phyloP scores from a whole-genome alignment of 2,113 vertebrate species.

The Cariama cristata region DNA sequence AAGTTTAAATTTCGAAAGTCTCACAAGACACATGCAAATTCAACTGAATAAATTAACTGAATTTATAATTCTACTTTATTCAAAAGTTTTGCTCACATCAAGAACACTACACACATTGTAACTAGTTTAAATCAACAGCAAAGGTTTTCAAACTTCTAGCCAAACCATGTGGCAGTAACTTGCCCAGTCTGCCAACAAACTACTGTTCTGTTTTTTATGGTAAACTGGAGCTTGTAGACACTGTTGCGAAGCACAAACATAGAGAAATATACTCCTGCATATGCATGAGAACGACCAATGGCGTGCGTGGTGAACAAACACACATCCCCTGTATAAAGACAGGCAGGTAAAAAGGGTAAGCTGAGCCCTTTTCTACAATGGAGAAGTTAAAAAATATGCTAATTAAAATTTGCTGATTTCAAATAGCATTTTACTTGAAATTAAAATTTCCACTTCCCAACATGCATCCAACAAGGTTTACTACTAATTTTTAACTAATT shows the following conservation, averaged over 20 bases:
- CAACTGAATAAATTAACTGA: not conserved
- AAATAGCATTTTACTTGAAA: not conserved
- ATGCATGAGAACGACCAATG: not conserved
- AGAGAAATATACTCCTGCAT: not conserved
- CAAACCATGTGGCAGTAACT: not conserved
- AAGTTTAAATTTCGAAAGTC: not conserved
- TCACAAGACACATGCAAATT: not conserved
- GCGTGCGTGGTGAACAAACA: accelerated
- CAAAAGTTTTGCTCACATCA: not conserved
- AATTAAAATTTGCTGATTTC: not conserved
- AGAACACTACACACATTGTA: not conserved
- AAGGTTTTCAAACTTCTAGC: not conserved
- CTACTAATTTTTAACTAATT: not conserved
- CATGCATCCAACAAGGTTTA: accelerated
- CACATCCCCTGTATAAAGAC: not conserved
- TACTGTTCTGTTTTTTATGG: no score
- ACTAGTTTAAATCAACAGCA: not conserved
- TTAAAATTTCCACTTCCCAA: not conserved
- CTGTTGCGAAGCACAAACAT: not conserved
- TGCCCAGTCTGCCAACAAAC: not conserved
- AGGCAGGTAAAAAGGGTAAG: not conserved
- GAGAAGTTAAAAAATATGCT: not conserved
- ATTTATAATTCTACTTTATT: no score
- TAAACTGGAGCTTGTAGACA: not conserved
- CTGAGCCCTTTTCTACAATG: not conserved